phyloP scores from a whole-genome alignment of 2,888 invertebrate species.

The Dione juno region DNA sequence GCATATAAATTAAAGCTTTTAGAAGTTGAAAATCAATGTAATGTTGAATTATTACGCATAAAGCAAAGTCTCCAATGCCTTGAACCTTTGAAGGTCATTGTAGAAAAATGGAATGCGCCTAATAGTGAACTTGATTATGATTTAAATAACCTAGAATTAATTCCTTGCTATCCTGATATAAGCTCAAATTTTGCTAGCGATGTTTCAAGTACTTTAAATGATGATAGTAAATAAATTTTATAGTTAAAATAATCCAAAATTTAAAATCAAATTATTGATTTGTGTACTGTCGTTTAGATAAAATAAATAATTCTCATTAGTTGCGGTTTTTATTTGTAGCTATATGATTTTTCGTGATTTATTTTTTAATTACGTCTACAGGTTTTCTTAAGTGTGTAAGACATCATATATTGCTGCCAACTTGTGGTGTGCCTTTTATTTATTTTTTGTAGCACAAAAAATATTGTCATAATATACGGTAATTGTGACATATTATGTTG shows the following conservation, averaged over 20 bases:
- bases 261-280: background rate
- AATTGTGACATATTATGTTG: background rate
- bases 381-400: too few relatives aligned
- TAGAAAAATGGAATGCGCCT: constrained; percentile 68
- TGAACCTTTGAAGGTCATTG: constrained; percentile 73
- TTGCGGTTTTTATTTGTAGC: background rate
- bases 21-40: constrained; percentile 79
- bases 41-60: constrained; percentile 72
- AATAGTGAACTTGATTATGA: constrained; percentile 58
- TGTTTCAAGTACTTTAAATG: constrained; percentile 49
- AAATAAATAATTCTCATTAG: background rate
- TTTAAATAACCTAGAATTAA: constrained; percentile 64
- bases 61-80: constrained; percentile 78
- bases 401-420: too few relatives aligned
- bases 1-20: constrained; percentile 72
- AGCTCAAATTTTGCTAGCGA: constrained; percentile 57
- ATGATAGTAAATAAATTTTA: constrained; percentile 51
- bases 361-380: too few relatives aligned
- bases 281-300: background rate
- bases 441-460: too few relatives aligned
- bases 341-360: background rate
- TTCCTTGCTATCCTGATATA: constrained; percentile 69
- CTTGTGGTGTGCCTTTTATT: too few relatives aligned
- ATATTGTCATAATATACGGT: background rate
- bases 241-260: constrained; percentile 39